Percentiles rank a stretch among this genome's conserved stretches.
Conservation (phyloP, 2,888 invertebrate species). For the Tillus elongatus region DNA sequence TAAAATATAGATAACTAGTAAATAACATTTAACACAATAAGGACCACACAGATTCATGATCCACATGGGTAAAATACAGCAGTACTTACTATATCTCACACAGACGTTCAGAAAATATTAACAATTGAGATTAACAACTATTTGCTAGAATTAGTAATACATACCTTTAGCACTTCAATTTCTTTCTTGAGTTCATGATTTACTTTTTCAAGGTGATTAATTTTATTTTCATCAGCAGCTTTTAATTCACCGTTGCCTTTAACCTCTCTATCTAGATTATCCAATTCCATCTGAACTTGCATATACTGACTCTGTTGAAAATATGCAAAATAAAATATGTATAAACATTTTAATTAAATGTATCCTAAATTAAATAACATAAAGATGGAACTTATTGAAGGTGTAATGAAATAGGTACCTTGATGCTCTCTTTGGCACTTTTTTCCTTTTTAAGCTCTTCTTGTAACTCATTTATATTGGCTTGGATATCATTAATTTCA, state of each 20-base stretch:
- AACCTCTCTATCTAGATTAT: slow-evolving; percentile 32
- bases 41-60: no score
- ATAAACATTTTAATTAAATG: slow-evolving; percentile 9
- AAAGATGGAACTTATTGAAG: no score
- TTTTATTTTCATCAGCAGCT: slow-evolving; percentile 29
- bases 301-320: slow-evolving; percentile 34
- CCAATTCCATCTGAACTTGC: slow-evolving; percentile 34
- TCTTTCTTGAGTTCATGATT: slow-evolving; percentile 32
- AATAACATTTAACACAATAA: no score
- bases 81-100: no score
- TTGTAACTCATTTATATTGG: slow-evolving; percentile 42
- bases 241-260: slow-evolving; percentile 27
- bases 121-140: no score
- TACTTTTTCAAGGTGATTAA: slow-evolving; percentile 30
- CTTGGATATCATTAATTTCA: slow-evolving; percentile 42
- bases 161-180: slow-evolving; percentile 29
- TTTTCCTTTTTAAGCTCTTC: slow-evolving; percentile 42
- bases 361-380: slow-evolving; percentile 16
- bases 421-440: slow-evolving; percentile 37
- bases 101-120: no score
- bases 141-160: no score
- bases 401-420: slow-evolving; percentile 33
- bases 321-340: slow-evolving; percentile 11
- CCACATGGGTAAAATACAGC: no score
- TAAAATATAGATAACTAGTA: no score